These are phyloP conservation scores for Ormia ochracea DNA, from an alignment of 2,888 invertebrate species.

Conservation along the genomic window DNA sequence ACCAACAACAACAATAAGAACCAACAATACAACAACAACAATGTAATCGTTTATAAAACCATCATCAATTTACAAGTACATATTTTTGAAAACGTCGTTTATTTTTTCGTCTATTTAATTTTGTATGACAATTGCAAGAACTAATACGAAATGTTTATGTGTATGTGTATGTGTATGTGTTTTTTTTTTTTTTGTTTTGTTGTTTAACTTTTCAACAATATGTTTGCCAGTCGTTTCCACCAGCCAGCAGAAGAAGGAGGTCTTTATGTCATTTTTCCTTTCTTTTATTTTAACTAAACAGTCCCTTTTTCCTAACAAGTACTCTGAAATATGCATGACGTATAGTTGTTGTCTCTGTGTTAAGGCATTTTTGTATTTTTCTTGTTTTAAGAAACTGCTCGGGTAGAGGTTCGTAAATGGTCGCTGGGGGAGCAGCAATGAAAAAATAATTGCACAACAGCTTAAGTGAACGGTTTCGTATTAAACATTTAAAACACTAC, in stretches of 20 bases:
- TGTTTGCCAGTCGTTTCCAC: slow-evolving; percentile 2
- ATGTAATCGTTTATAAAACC: slow-evolving; percentile 57
- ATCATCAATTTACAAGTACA: slow-evolving; percentile 51
- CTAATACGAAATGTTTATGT: slow-evolving; percentile 3
- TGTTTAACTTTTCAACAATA: slow-evolving; percentile 43
- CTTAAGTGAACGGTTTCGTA: slow-evolving; percentile 54
- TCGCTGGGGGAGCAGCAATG: slow-evolving; percentile 53
- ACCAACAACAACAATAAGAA: neutral
- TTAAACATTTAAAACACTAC: slow-evolving; percentile 18
- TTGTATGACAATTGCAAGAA: slow-evolving; percentile 34
- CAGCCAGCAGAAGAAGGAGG: neutral
- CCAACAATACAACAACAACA: slow-evolving; percentile 8
- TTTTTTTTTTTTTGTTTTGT: too few species aligned
- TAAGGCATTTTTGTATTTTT: slow-evolving; percentile 1
- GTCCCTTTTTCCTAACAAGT: neutral
- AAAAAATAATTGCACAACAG: slow-evolving; percentile 39
- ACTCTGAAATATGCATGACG: neutral
- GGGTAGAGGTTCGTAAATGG: slow-evolving; percentile 39
- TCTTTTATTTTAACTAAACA: slow-evolving; percentile 7
- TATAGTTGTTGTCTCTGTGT: neutral
- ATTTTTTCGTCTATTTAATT: slow-evolving; percentile 2
- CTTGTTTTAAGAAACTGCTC: slow-evolving; percentile 20
- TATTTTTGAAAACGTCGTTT: slow-evolving; percentile 8
- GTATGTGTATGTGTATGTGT: too few species aligned
- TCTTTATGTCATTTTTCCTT: neutral